phyloP scores from a whole-genome alignment of 2,113 vertebrate genomes.

The Misgurnus anguillicaudatus region DNA sequence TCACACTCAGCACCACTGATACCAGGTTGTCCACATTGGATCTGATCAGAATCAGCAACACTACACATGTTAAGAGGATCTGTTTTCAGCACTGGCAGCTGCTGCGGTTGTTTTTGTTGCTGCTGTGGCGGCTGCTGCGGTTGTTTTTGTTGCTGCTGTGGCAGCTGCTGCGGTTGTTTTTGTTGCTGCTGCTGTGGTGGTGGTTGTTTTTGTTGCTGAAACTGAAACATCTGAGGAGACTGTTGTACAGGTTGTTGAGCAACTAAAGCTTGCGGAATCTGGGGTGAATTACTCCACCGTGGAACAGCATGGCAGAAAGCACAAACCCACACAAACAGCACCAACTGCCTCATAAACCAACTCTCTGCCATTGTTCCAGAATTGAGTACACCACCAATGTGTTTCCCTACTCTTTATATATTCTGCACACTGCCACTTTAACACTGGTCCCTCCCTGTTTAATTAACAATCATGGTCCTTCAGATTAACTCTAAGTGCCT shows the following conservation, averaged over 20 bases:
- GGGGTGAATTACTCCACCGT: background rate
- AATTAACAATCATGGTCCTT: background rate
- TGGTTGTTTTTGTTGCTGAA: background rate
- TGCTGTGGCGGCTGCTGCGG: too few relatives aligned
- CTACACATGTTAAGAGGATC: constrained; percentile 53
- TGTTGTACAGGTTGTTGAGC: background rate
- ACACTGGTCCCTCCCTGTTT: background rate
- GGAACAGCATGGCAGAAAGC: too few relatives aligned
- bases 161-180: too few relatives aligned
- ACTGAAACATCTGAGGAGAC: background rate
- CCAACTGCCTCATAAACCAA: too few relatives aligned
- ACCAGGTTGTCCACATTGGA: constrained; percentile 63
- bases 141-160: too few relatives aligned
- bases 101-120: background rate
- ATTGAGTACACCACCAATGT: too few relatives aligned
- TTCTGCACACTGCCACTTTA: background rate
- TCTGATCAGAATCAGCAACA: constrained; percentile 56
- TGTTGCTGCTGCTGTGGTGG: too few relatives aligned
- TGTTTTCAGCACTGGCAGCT: constrained; percentile 24
- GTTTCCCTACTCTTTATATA: too few relatives aligned
- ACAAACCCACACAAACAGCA: too few relatives aligned
- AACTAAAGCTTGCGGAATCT: background rate
- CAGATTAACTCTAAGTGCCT: background rate
- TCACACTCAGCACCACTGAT: constrained; percentile 60
- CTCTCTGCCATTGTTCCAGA: too few relatives aligned